Evolutionary conservation across 2,888 invertebrate species (phyloP), one percentile per base, ranked within the genome.

Genomic region (Belgica antarctica): DNA sequence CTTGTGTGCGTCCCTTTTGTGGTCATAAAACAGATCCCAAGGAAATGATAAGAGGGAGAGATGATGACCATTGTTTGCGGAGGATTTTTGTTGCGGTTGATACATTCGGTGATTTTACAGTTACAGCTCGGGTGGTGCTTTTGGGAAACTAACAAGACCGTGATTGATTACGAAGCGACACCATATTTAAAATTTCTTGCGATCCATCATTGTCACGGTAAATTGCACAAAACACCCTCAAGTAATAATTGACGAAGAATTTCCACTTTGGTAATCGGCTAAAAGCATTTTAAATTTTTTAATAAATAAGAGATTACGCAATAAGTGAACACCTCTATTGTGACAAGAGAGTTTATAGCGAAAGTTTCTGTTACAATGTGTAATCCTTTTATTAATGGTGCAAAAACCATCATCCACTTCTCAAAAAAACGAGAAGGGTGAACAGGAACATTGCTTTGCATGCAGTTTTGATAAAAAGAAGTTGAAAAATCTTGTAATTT

Each of bases 81-180:
- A 22, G 15, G 46, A 65, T 12, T 41, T 65, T 41, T 65, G 24
- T 65, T 41, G 24, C 25, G 41, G 41, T 25, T 2, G 25, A 46
- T 46, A 46, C 46, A 46, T 46, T 7, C 7, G 17, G 17, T 15
- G 15, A 25, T 59, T 59, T 59, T 59, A 59, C 59, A 59, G 25
- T 59, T 59, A 62, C 7, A 15, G 2, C 52, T 41, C 41, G 41
- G 41, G 41, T 41, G 41, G 34, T 31, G 12, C n/a, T 27, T 34
- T n/a, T 62, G 19, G 17, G 17, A 22, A 15, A 12, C 15, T 19
- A 65, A 65, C 63, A 4, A 65, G 63, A 46, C 17, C 27, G 41
- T 65, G 63, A 65, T 65, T 65, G 63, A 65, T 65, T 65, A 17
- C 34, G 12, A 28, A n/a, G n/a, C 62, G 15, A 62, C n/a, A n/a